Conservation (phyloP, 2,797 vertebrate species). For the Ceryle rudis region DNA sequence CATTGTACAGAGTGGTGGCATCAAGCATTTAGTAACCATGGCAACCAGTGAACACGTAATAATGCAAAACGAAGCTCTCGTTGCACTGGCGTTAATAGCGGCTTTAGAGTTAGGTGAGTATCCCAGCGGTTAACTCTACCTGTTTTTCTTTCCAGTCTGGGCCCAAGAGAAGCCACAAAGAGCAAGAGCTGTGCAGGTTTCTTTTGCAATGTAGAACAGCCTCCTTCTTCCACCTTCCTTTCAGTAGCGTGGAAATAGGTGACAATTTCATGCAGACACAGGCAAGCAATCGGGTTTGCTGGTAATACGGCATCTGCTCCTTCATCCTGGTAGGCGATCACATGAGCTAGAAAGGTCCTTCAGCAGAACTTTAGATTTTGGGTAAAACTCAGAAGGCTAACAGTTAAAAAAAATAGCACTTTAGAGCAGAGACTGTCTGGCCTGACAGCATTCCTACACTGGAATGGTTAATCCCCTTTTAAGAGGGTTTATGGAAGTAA, state of each 20-base stretch:
- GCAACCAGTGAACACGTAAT: slow-evolving; percentile 98
- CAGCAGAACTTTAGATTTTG: neutral
- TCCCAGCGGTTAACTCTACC: neutral
- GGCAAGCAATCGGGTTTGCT: neutral
- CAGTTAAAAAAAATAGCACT: neutral
- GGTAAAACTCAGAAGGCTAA: neutral
- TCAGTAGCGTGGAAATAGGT: rapidly evolving
- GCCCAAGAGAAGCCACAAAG: neutral
- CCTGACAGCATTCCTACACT: neutral
- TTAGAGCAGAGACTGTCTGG: neutral
- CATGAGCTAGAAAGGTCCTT: neutral
- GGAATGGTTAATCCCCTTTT: neutral
- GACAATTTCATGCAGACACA: neutral
- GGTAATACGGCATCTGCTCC: neutral
- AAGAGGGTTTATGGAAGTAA: neutral
- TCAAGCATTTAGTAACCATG: slow-evolving; percentile 97
- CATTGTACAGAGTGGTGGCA: slow-evolving; percentile 92
- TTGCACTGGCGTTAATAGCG: slow-evolving; percentile 94
- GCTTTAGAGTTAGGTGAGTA: slow-evolving; percentile 94
- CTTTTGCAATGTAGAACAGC: neutral
- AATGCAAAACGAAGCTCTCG: slow-evolving; percentile 98
- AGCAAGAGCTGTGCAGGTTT: neutral
- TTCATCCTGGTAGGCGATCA: neutral
- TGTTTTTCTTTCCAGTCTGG: neutral
- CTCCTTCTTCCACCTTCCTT: neutral